A percentile compares a stretch with the other conserved stretches of the same genome.
These are phyloP conservation scores for Octomys mimax DNA, from an alignment of 2,797 vertebrate species.

Conservation along the genomic window DNA sequence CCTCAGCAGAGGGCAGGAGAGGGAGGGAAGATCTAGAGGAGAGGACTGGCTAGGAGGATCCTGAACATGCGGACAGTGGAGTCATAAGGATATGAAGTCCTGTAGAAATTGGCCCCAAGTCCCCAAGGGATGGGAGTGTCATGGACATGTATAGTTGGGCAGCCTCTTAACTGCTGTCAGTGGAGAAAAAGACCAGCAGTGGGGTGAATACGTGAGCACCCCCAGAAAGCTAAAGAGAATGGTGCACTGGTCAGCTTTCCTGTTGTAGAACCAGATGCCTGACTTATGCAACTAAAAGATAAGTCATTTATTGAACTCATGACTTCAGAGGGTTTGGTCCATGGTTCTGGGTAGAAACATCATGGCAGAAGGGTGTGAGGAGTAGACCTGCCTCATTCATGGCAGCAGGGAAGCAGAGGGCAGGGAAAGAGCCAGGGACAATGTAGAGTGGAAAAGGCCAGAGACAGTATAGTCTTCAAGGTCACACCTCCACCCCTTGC, in stretches of 20 bases:
- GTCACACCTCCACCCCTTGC: not conserved
- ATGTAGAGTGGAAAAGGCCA: not conserved
- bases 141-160: not conserved
- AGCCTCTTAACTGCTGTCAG: no score
- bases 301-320: not conserved
- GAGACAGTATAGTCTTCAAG: not conserved
- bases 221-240: not conserved
- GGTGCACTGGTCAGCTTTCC: not conserved
- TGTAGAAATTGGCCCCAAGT: not conserved
- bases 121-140: not conserved
- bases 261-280: not conserved
- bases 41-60: not conserved
- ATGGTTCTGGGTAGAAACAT: not conserved
- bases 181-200: not conserved
- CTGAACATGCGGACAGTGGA: not conserved
- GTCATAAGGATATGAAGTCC: not conserved
- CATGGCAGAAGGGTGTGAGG: not conserved
- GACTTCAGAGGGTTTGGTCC: not conserved
- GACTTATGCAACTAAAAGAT: not conserved
- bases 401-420: not conserved
- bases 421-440: not conserved
- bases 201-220: accelerated
- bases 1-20: not conserved
- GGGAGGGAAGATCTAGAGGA: not conserved
- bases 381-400: not conserved